These are phyloP conservation scores for Armadillidium nasatum DNA, from an alignment of 1,140 invertebrate genomes.

Conservation along the genomic window DNA sequence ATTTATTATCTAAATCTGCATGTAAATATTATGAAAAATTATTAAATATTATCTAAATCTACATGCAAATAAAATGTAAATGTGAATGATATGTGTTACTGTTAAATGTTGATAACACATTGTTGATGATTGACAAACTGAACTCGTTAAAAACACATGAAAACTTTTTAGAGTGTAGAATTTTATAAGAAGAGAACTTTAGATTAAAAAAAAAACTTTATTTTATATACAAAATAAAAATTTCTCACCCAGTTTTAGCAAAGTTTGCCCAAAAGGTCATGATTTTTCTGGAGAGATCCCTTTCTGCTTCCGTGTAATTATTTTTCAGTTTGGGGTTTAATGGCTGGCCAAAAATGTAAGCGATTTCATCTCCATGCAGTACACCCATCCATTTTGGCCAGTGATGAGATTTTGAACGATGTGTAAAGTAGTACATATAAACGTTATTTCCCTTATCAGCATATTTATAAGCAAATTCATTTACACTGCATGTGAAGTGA, in stretches of 20 bases:
- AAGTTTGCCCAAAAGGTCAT: conserved; percentile 96
- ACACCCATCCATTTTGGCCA: conserved; percentile 96
- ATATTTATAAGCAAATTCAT: conserved; percentile 79
- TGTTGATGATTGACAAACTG: too few species aligned
- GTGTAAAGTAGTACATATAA: conserved; percentile 92
- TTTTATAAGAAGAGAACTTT: too few species aligned
- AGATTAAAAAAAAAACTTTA: too few species aligned
- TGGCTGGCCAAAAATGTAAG: conserved; percentile 88
- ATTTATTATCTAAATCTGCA: too few species aligned
- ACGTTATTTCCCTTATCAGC: conserved; percentile 81
- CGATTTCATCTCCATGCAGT: conserved; percentile 93
- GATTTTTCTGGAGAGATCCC: conserved; percentile 72
- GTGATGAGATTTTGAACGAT: conserved; percentile 74
- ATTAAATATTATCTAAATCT: too few species aligned
- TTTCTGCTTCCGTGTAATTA: conserved; percentile 70
- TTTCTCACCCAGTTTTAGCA: conserved; percentile 78
- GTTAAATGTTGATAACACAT: too few species aligned
- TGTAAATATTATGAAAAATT: too few species aligned
- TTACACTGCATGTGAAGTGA: conserved; percentile 91
- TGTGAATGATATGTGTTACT: too few species aligned
- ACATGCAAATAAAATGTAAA: too few species aligned
- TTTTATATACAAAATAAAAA: too few species aligned
- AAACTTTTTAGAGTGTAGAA: too few species aligned
- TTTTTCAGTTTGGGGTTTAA: conserved; percentile 66
- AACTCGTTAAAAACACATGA: too few species aligned